phyloP scores from a whole-genome alignment of 2,113 vertebrate genomes.

The Crypturellus undulatus region DNA sequence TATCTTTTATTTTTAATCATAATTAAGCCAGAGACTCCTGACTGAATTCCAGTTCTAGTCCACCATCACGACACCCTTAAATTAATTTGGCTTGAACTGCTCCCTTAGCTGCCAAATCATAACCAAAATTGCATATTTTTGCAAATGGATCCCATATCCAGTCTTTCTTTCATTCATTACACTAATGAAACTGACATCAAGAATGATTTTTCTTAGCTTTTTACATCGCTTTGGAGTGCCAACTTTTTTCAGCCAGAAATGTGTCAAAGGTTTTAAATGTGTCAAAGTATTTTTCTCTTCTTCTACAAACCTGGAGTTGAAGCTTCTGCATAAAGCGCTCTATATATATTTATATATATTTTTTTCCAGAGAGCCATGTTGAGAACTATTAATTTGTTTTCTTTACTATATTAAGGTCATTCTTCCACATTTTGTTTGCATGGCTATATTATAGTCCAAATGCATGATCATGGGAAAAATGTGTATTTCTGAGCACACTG shows the following conservation, averaged over 20 bases:
- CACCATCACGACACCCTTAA: background rate
- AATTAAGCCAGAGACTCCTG: background rate
- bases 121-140: background rate
- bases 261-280: background rate
- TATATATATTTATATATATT: too few species aligned
- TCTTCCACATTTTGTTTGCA: background rate
- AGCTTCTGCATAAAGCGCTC: background rate
- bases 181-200: background rate
- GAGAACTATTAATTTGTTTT: background rate
- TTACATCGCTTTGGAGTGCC: background rate
- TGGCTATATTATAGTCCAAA: background rate
- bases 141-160: background rate
- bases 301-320: background rate
- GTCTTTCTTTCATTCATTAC: background rate
- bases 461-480: background rate
- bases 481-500: background rate
- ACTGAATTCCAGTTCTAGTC: background rate
- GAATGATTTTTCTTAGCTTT: background rate
- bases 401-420: background rate
- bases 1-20: background rate
- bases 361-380: background rate
- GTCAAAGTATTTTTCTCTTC: background rate
- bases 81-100: background rate
- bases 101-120: background rate
- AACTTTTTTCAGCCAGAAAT: background rate